Percentiles rank a stretch among this genome's conserved stretches.
Evolutionary conservation across 2,888 invertebrate genomes (phyloP).

Genomic region (Ophioninae sp.): DNA sequence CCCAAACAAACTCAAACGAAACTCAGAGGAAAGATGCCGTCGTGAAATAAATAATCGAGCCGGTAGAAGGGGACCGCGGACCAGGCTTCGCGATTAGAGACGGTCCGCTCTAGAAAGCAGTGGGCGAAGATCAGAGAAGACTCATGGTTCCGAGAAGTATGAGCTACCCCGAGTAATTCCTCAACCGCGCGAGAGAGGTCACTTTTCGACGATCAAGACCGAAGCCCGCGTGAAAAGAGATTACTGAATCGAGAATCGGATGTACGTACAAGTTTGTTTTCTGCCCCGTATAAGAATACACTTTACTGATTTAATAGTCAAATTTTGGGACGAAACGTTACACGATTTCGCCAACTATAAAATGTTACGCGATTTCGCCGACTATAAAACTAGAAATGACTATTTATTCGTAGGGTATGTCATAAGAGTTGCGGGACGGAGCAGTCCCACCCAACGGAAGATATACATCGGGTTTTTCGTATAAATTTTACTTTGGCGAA

Average conservation of each 20-base stretch:
- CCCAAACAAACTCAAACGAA: too few relatives aligned
- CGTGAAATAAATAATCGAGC: background rate
- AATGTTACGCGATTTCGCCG: too few relatives aligned
- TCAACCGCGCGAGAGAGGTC: background rate
- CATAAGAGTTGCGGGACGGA: too few relatives aligned
- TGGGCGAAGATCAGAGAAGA: background rate
- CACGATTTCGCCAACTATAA: too few relatives aligned
- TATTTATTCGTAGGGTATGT: too few relatives aligned
- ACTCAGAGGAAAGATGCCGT: slow-evolving; percentile 5
- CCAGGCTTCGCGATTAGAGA: slow-evolving; percentile 33
- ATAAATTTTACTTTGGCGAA: too few relatives aligned
- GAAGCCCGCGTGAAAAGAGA: background rate
- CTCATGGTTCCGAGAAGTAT: slow-evolving; percentile 1
- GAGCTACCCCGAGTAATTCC: background rate
- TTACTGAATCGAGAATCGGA: background rate
- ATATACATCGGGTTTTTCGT: too few relatives aligned
- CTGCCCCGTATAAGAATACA: too few relatives aligned
- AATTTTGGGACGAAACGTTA: too few relatives aligned
- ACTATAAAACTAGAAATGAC: too few relatives aligned
- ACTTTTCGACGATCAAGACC: background rate
- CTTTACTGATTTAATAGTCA: too few relatives aligned
- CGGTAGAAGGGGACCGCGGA: background rate
- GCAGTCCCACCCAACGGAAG: too few relatives aligned
- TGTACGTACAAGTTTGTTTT: background rate
- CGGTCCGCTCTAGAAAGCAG: slow-evolving; percentile 18